phyloP scores from a whole-genome alignment of 1,140 invertebrate genomes.

The Philaenus spumarius region DNA sequence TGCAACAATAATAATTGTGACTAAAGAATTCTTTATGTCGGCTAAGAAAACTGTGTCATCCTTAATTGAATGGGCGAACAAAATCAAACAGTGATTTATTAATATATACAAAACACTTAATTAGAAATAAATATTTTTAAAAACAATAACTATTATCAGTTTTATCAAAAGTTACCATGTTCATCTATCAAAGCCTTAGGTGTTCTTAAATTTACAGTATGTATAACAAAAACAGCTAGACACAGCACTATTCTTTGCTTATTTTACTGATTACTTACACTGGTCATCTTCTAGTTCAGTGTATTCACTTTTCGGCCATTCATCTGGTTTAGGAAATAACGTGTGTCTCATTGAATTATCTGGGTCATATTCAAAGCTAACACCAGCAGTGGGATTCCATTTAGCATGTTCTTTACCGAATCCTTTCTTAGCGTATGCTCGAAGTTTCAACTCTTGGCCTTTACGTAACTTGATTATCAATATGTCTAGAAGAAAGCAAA shows the following conservation, averaged over 20 bases:
- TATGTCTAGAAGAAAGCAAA: conserved; percentile 64
- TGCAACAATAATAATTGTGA: too few species aligned
- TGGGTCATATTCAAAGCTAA: conserved; percentile 99
- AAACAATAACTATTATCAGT: conserved; percentile 5
- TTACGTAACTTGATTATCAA: conserved; percentile 96
- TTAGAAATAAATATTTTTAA: conserved; percentile 24
- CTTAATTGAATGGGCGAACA: too few species aligned
- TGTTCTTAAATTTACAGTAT: too few species aligned
- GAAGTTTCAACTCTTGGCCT: conserved; percentile 93
- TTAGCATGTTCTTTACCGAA: conserved; percentile 99
- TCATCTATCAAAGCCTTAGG: too few species aligned
- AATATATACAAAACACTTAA: too few species aligned
- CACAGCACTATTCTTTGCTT: too few species aligned
- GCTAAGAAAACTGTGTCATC: too few species aligned
- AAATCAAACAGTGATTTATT: too few species aligned
- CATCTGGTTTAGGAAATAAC: conserved; percentile 93
- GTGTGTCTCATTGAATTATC: conserved; percentile 97
- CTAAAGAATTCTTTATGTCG: too few species aligned
- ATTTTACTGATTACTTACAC: conserved; percentile 49
- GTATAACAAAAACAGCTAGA: too few species aligned
- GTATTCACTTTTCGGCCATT: conserved; percentile 99
- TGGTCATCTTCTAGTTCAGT: conserved; percentile 89
- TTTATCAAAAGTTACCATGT: too few species aligned
- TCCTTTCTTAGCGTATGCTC: conserved; percentile 83
- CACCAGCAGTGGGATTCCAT: conserved; percentile 98